Evolutionary conservation across 2,888 invertebrate species (phyloP).

Genomic region (Clepsis dumicolana): DNA sequence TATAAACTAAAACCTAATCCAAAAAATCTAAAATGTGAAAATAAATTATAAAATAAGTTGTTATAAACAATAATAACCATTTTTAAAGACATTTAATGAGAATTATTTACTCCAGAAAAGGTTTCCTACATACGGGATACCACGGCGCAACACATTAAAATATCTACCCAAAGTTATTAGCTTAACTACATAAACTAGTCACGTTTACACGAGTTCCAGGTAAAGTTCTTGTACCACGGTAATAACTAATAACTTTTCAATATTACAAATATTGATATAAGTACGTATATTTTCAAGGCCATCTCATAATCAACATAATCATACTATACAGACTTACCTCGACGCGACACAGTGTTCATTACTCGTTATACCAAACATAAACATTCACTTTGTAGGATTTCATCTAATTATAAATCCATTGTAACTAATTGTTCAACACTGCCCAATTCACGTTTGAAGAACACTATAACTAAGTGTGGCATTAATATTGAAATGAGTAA

Average conservation of each 20-base stretch:
- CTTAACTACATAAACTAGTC: too few relatives aligned
- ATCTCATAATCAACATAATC: not conserved
- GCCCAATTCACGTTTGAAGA: not conserved
- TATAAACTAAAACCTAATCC: too few relatives aligned
- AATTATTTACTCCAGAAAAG: too few relatives aligned
- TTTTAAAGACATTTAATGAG: too few relatives aligned
- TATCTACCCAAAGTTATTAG: too few relatives aligned
- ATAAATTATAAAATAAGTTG: too few relatives aligned
- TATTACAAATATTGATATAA: not conserved
- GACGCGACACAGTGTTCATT: conserved; percentile 6
- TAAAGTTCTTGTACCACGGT: not conserved
- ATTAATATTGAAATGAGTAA: conserved; percentile 7
- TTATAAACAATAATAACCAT: too few relatives aligned
- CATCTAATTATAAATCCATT: conserved; percentile 3
- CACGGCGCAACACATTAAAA: too few relatives aligned
- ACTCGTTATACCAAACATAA: conserved; percentile 1
- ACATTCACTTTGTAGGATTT: not conserved
- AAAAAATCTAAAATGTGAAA: too few relatives aligned
- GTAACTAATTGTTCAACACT: conserved; percentile 4
- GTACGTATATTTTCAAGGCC: not conserved
- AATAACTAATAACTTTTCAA: not conserved
- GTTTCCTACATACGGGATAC: too few relatives aligned
- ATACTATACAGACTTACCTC: conserved; percentile 14
- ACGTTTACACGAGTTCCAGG: not conserved
- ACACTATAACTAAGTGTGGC: not conserved